phyloP scores from a whole-genome alignment of 2,113 vertebrate species.

The Lucifuga dentata region DNA sequence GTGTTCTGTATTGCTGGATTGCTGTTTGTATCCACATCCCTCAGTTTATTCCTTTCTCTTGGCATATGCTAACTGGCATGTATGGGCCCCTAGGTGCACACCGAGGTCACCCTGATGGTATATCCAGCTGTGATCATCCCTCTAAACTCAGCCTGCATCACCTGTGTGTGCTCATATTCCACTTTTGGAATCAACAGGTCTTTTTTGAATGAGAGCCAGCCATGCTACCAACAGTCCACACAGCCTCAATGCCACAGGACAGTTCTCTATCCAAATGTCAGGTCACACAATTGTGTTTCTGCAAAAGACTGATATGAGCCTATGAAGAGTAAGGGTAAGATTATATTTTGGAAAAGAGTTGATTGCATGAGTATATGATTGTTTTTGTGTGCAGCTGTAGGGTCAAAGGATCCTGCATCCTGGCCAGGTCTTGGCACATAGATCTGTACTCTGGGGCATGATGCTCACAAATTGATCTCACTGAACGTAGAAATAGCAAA shows the following conservation, averaged over 20 bases:
- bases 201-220: not conserved
- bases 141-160: not conserved
- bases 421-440: no score
- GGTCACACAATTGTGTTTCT: constrained; percentile 47
- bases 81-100: not conserved
- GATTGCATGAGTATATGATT: no score
- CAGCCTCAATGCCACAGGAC: not conserved
- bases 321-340: constrained; percentile 65
- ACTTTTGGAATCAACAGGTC: constrained; percentile 16
- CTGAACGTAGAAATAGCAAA: not conserved
- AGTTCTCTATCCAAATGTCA: constrained; percentile 6
- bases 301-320: constrained; percentile 40
- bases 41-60: not conserved
- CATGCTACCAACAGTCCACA: not conserved
- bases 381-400: no score
- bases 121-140: not conserved
- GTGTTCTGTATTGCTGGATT: not conserved
- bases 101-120: not conserved
- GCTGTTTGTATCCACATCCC: not conserved
- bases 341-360: no score
- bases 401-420: no score
- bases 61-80: not conserved
- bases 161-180: not conserved
- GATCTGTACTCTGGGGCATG: no score
- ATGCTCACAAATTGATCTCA: no score